Evolutionary conservation across 2,797 vertebrate species (phyloP), one percentile per base, ranked within the genome.

Genomic region (Diplodus sargus): DNA sequence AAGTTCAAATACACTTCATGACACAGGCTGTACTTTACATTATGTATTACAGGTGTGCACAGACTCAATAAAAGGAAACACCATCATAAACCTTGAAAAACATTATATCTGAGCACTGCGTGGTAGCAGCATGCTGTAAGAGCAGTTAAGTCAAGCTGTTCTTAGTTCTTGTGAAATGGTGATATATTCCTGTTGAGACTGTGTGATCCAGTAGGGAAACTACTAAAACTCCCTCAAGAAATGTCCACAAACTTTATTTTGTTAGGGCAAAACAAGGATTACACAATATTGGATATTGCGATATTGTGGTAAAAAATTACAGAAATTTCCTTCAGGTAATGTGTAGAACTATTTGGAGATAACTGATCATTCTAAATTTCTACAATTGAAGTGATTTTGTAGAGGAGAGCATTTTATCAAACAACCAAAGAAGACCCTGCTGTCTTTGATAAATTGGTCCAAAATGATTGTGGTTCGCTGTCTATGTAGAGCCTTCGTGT

Each of bases 221-320:
- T 8, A 71, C 2, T 20, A 11, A 39, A 64, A 49, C 25, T 34
- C n/a, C 68, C 28, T 49, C 78, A n/a, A 61, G 20, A 67, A 47
- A 23, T 52, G 34, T 58, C 25, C 15, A 25, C 34, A 45, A 30
- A 58, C 1, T 53, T 23, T 8, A 65, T 54, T 4, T 16, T 49
- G 20, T 20, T 39, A 9, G 42, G 2, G 2, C 12, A 3, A 52
- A 39, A 39, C 9, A 11, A 11, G 39, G 9, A 10, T 8, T 39
- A 11, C 39, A 39, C 39, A 39, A 39, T 39, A 39, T 10, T 39
- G 39, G 39, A 39, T 39, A 39, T 39, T 39, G 39, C 10, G 34
- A 7, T 39, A 30, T 5, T 30, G 30, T 4, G 30, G 30, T 34
- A 7, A 39, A 39, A 11, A 39, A 39, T 1, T 34, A 34, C 7